These are phyloP conservation scores for Sorex maritimensis DNA, from an alignment of 2,797 vertebrate genomes.

Conservation along the genomic window DNA sequence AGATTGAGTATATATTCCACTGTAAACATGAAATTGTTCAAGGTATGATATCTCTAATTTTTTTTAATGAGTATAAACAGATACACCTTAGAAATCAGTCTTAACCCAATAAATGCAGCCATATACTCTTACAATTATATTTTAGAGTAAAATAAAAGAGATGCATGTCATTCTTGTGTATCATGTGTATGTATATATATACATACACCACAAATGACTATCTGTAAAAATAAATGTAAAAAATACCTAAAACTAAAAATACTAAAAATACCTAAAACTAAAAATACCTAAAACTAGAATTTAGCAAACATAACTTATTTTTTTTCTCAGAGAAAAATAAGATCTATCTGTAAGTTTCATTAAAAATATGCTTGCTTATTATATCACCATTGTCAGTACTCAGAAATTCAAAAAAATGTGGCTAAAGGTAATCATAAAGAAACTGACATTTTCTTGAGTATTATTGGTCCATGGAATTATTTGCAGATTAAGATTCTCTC, in stretches of 20 bases:
- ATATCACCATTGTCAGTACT: neutral
- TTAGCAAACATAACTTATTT: neutral
- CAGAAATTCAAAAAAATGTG: neutral
- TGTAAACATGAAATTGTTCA: neutral
- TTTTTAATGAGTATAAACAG: slow-evolving; percentile 2
- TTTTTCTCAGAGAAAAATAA: neutral
- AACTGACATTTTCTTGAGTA: neutral
- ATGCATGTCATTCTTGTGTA: neutral
- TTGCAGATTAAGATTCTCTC: slow-evolving; percentile 42
- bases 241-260: slow-evolving; percentile 13
- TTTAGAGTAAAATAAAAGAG: neutral
- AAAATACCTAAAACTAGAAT: slow-evolving; percentile 16
- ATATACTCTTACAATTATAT: neutral
- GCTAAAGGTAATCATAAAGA: neutral
- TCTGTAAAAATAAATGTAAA: neutral
- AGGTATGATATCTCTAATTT: neutral
- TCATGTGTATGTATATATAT: neutral
- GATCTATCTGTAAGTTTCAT: neutral
- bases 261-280: neutral
- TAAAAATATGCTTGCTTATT: slow-evolving; percentile 57
- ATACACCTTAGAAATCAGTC: neutral
- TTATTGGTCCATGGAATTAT: neutral
- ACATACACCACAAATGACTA: rapidly evolving
- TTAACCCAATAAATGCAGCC: neutral
- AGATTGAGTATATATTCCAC: slow-evolving; percentile 4